phyloP scores from a whole-genome alignment of 1,140 invertebrate species.

The Eumaeus atala region DNA sequence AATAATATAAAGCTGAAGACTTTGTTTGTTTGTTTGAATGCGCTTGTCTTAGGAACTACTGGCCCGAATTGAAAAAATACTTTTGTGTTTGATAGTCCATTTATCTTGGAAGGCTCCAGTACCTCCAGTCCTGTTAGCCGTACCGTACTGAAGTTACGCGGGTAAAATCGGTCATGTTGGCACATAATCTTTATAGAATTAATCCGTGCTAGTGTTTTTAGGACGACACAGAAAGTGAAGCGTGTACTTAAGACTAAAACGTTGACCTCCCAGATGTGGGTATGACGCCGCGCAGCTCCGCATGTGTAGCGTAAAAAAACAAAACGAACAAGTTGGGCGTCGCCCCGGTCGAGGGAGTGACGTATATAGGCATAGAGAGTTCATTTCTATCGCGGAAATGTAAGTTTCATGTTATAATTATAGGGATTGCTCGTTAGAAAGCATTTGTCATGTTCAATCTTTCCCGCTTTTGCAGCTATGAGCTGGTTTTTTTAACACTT shows the following conservation, averaged over 20 bases:
- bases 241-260: constrained; percentile 7
- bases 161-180: too few species aligned
- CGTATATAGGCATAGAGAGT: constrained; percentile 6
- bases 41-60: too few species aligned
- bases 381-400: constrained; percentile 8
- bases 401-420: background rate
- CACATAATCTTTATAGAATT: too few species aligned
- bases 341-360: background rate
- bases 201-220: background rate
- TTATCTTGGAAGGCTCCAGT: too few species aligned
- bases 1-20: too few species aligned
- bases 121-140: too few species aligned
- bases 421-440: background rate
- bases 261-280: constrained; percentile 14
- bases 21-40: too few species aligned
- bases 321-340: constrained; percentile 5
- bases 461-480: too few species aligned
- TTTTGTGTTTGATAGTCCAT: too few species aligned
- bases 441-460: background rate
- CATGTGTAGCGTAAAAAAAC: constrained; percentile 16
- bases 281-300: constrained; percentile 1
- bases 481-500: too few species aligned
- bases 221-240: background rate
- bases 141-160: too few species aligned
- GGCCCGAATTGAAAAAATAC: too few species aligned